phyloP scores from a whole-genome alignment of 2,113 vertebrate genomes.

The Leptocoma aspasia region DNA sequence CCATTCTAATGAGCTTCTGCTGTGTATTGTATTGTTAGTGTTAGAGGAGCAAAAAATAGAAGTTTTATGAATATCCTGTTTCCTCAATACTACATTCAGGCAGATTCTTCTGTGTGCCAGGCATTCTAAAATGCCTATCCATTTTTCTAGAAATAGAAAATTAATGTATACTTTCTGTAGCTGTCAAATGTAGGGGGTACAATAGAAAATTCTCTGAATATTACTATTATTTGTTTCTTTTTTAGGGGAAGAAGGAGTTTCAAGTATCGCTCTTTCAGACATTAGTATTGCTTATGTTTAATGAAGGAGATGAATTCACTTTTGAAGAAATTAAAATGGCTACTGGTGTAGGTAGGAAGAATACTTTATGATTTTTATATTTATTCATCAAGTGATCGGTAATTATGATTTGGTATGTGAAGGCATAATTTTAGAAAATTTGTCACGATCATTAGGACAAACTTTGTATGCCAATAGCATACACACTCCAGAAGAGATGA shows the following conservation, averaged over 20 bases:
- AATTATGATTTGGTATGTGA: neutral
- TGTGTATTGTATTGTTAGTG: neutral
- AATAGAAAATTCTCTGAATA: neutral
- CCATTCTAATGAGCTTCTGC: neutral
- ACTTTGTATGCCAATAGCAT: neutral
- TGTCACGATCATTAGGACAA: neutral
- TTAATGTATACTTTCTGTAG: neutral
- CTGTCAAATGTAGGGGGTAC: neutral
- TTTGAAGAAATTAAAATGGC: slow-evolving; percentile 80
- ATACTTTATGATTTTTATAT: neutral
- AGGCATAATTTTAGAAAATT: neutral
- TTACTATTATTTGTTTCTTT: neutral
- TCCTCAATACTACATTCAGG: neutral
- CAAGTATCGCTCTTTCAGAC: slow-evolving; percentile 84
- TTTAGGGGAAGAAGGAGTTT: slow-evolving; percentile 81
- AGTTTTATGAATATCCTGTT: neutral
- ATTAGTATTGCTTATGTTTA: slow-evolving; percentile 82
- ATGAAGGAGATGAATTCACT: slow-evolving; percentile 80
- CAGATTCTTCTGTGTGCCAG: neutral
- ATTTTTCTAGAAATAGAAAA: neutral
- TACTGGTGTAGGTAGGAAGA: slow-evolving; percentile 77
- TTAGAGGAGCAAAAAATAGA: neutral
- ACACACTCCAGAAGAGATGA: neutral
- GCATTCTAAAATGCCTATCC: neutral
- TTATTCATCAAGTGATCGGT: neutral